Percentiles rank a stretch among this genome's conserved stretches.
Evolutionary conservation across 2,888 invertebrate species (phyloP).

Genomic region (Perithous albicinctus): DNA sequence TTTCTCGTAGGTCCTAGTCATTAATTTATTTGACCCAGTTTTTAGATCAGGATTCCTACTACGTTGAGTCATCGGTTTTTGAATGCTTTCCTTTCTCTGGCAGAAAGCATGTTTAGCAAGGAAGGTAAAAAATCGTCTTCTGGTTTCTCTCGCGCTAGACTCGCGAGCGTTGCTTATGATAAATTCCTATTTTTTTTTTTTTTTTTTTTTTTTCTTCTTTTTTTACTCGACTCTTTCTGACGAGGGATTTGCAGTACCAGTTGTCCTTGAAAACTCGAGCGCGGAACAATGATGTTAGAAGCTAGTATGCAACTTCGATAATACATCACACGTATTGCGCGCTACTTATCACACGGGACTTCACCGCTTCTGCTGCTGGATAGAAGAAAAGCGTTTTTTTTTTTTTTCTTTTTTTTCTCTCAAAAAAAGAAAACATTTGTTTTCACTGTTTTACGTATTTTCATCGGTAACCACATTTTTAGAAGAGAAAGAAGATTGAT

Average conservation of each 20-base stretch:
- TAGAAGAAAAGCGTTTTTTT: constrained; percentile 28
- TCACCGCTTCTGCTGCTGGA: neutral
- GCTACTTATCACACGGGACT: constrained; percentile 31
- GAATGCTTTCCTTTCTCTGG: constrained; percentile 63
- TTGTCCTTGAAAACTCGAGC: constrained; percentile 70
- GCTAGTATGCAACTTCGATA: constrained; percentile 68
- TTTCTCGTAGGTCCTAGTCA: constrained; percentile 73
- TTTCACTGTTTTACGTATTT: too few relatives aligned
- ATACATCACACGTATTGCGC: constrained; percentile 43
- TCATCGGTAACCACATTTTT: too few relatives aligned
- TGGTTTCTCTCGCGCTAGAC: constrained; percentile 44
- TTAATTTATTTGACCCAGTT: constrained; percentile 74
- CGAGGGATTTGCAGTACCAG: constrained; percentile 68
- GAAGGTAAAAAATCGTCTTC: constrained; percentile 62
- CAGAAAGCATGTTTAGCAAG: constrained; percentile 64
- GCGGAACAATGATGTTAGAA: constrained; percentile 70
- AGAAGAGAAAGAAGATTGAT: too few relatives aligned
- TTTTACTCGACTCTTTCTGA: constrained; percentile 51
- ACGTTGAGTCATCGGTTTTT: constrained; percentile 66
- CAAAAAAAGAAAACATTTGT: too few relatives aligned
- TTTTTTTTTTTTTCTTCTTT: constrained; percentile 34
- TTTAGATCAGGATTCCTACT: constrained; percentile 69
- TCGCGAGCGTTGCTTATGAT: constrained; percentile 56
- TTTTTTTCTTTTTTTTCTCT: constrained; percentile 35
- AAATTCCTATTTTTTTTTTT: too few relatives aligned